A percentile compares a stretch with the other conserved stretches of the same genome.
Evolutionary conservation across 92 coral and sea anemone species (phyloP).

Genomic region (Muricea muricata): DNA sequence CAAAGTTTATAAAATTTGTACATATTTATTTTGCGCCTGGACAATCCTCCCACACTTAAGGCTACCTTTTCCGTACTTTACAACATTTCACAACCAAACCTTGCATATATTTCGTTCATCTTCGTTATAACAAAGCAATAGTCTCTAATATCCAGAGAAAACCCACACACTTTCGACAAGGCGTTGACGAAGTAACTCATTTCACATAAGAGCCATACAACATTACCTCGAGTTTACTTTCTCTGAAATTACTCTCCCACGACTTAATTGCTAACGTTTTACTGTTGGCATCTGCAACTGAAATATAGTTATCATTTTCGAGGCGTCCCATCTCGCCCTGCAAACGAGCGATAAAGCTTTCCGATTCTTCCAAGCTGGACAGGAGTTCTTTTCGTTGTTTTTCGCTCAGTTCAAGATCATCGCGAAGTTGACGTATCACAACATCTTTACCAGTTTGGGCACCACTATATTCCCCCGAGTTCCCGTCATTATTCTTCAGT

Average conservation of each 20-base stretch:
- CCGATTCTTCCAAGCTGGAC: slow-evolving; percentile 78
- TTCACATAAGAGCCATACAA: too few relatives aligned
- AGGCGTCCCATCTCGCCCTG: slow-evolving; percentile 92
- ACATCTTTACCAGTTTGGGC: slow-evolving; percentile 89
- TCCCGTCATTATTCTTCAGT: slow-evolving; percentile 79
- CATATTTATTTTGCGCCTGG: too few relatives aligned
- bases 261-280: slow-evolving; percentile 79
- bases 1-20: too few relatives aligned
- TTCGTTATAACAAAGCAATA: too few relatives aligned
- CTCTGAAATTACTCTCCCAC: slow-evolving; percentile 81
- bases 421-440: slow-evolving; percentile 82
- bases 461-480: slow-evolving; percentile 90
- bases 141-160: too few relatives aligned
- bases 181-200: too few relatives aligned
- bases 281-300: slow-evolving; percentile 79
- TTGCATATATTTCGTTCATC: too few relatives aligned
- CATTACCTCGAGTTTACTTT: slow-evolving; percentile 81
- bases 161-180: too few relatives aligned
- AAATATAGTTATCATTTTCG: slow-evolving; percentile 83
- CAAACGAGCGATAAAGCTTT: slow-evolving; percentile 80
- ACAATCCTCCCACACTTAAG: too few relatives aligned
- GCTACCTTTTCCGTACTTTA: too few relatives aligned
- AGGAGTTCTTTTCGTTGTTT: slow-evolving; percentile 82
- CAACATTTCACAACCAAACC: too few relatives aligned
- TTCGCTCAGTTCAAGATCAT: slow-evolving; percentile 85